Percentiles rank a stretch among this genome's conserved stretches.
These are phyloP conservation scores for Tarsius wallacei DNA, from an alignment of 2,797 vertebrate genomes.

Conservation along the genomic window DNA sequence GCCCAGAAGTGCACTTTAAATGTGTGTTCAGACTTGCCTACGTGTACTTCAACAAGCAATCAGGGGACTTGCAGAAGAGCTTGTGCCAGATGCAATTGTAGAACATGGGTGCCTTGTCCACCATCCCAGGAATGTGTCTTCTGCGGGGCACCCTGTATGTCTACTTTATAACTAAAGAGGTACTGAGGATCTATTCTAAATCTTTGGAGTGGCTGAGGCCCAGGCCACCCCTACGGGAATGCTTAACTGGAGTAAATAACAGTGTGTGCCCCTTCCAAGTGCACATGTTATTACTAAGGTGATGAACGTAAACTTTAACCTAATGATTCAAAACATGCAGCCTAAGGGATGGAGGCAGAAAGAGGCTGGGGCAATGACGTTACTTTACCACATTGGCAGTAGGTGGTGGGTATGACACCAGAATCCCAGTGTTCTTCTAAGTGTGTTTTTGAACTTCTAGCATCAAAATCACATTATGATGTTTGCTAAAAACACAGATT, in stretches of 20 bases:
- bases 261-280: background rate
- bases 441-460: background rate
- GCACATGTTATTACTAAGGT: background rate
- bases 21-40: background rate
- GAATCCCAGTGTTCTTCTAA: background rate
- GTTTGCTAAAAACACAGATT: conserved; percentile 24
- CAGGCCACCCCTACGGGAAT: background rate
- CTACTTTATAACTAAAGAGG: background rate
- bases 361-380: background rate
- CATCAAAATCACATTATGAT: background rate
- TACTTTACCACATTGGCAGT: background rate
- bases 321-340: background rate
- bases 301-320: background rate
- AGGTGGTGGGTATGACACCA: background rate
- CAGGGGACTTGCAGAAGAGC: background rate
- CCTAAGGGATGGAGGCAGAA: background rate
- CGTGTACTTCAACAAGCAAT: background rate
- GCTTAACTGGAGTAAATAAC: background rate
- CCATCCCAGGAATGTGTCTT: background rate
- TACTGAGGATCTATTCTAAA: background rate
- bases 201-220: background rate
- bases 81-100: background rate
- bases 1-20: too few species aligned
- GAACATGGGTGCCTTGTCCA: background rate
- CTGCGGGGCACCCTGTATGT: background rate